Evolutionary conservation across 2,888 invertebrate species (phyloP).

Genomic region (Alloscopus bannaensis): DNA sequence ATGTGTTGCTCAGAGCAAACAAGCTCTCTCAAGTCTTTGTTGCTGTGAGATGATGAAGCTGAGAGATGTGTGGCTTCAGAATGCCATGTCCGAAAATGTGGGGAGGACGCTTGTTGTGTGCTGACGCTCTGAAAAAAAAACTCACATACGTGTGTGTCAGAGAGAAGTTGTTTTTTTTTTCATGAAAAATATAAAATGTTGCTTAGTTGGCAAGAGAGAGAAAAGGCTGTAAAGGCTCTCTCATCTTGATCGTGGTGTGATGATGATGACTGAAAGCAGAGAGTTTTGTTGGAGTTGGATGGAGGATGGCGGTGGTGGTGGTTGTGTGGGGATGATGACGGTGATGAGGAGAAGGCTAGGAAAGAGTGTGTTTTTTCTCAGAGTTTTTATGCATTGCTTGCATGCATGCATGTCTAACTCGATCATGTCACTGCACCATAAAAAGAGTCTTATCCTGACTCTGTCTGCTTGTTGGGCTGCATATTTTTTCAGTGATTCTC

Average conservation of each 20-base stretch:
- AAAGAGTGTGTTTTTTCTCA: not conserved
- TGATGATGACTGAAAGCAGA: not conserved
- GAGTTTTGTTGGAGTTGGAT: not conserved
- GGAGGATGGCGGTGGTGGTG: too few species aligned
- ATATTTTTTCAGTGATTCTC: too few species aligned
- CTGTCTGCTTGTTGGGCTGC: not conserved
- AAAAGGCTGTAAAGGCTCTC: not conserved
- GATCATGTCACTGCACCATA: constrained; percentile 49
- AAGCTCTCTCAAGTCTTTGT: not conserved
- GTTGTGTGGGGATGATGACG: too few species aligned
- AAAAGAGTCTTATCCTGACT: not conserved
- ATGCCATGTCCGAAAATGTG: not conserved
- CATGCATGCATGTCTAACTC: constrained; percentile 49
- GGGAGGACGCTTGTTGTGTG: constrained; percentile 23
- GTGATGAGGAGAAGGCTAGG: too few species aligned
- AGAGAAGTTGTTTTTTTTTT: too few species aligned
- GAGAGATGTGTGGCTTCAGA: too few species aligned
- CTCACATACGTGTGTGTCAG: not conserved
- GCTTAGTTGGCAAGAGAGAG: not conserved
- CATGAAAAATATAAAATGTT: constrained; percentile 10
- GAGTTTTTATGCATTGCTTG: constrained; percentile 1
- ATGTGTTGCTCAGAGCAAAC: too few species aligned
- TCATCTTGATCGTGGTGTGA: not conserved
- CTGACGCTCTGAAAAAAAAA: constrained; percentile 5
- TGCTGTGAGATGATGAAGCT: constrained; percentile 46